Evolutionary conservation across 2,797 vertebrate genomes (phyloP), one percentile per base, ranked within the genome.

Genomic region (Galagoides demidoff): DNA sequence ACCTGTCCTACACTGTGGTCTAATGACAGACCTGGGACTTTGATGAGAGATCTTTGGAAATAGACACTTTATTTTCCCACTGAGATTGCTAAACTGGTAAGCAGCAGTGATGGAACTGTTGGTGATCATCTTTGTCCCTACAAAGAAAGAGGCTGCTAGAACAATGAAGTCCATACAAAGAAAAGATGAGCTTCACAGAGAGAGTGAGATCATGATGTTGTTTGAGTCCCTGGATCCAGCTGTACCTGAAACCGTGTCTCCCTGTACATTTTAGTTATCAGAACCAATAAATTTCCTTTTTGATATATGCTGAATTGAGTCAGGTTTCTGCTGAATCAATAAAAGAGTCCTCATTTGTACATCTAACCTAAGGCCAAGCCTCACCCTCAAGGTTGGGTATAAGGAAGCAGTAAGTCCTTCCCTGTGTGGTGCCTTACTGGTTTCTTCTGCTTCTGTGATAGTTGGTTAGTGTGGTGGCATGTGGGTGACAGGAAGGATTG

Each of bases 141-240:
- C 25, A 61, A 49, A 70, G 23, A 71, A 71, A 59, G 34, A 89
- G 11, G 11, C 43, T 39, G 55, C 64, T 79, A 14, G n/a, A 52
- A 37, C 63, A 57, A 76, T 16, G 52, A 95, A 81, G 71, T 79
- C 19, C 57, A 70, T n/a, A 14, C 14, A 25, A 52, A 59, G 78
- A n/a, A 20, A 92, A 55, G 57, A 39, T 13, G 17, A 76, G 16
- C 3, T 79, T 49, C 52, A 71, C n/a, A 64, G 12, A 89, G 3
- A 39, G 3, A 45, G 64, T 66, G 5, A 25, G 49, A 71, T 37
- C 91, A 71, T 17, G 23, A 49, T 7, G 5, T 3, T 34, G 1
- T 81, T 71, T 31, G 39, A 55, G 59, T n/a, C 29, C 37, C 90
- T 63, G 45, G 64, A 86, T 57, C 55, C 74, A 88, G 49, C n/a